Conservation (phyloP, 2,113 vertebrate genomes). For the Stegostoma tigrinum region DNA sequence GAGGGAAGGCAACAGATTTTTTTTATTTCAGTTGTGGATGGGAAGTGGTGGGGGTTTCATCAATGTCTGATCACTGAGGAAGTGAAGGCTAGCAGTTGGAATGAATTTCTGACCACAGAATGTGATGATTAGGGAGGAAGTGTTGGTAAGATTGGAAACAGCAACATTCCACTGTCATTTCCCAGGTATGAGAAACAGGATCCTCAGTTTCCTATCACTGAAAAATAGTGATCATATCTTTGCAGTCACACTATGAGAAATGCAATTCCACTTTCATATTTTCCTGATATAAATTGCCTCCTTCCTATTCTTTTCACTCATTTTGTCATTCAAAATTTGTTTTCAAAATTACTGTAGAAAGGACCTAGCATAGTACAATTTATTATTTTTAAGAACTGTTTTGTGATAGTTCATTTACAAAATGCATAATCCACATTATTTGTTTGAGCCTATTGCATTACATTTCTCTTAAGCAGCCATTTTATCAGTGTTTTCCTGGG, state of each 20-base stretch:
- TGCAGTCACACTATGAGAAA: not conserved
- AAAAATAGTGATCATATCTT: not conserved
- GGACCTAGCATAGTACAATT: too few species aligned
- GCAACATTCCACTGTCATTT: not conserved
- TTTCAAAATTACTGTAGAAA: not conserved
- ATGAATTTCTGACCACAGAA: not conserved
- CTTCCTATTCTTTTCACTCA: not conserved
- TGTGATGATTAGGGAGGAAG: not conserved
- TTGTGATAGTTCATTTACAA: not conserved
- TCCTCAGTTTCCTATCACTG: not conserved
- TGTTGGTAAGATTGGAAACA: not conserved
- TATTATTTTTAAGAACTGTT: not conserved
- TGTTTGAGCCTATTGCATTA: not conserved
- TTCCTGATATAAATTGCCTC: not conserved
- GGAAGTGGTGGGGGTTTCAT: not conserved
- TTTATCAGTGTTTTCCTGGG: constrained; percentile 4
- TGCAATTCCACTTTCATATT: not conserved
- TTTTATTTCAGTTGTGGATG: not conserved
- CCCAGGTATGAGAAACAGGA: not conserved
- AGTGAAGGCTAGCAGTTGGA: not conserved
- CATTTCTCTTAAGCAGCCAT: constrained; percentile 22
- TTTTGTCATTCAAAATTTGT: not conserved
- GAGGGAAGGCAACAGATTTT: not conserved
- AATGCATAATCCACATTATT: not conserved
- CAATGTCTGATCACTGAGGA: not conserved